Evolutionary conservation across 1,140 invertebrate species (phyloP), one percentile per base, ranked within the genome.

Genomic region (Hycleus cichorii): DNA sequence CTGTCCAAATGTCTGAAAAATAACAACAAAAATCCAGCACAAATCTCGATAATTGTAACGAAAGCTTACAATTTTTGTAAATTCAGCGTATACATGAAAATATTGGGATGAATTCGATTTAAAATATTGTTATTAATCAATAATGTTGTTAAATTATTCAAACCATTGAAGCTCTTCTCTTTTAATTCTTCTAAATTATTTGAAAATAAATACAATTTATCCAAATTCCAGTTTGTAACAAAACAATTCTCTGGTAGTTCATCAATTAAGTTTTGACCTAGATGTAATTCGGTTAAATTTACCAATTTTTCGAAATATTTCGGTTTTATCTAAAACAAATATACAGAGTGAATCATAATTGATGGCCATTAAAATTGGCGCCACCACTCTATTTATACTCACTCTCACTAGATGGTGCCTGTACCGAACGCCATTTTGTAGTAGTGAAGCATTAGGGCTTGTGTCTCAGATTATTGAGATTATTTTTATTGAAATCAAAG

Each of bases 1-100:
- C 83, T 85, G 66, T 92, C 89, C 53, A 93, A 74, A 67, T 90
- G 87, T 44, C 90, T 91, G 69, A 52, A 79, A 78, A 62, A 10
- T 55, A 59, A 57, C 48, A 5, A 39, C 39, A 39, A 39, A 39
- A 39, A 39, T 39, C 18, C 18, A 18, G 1, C 18, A 18, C 18
- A 18, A 18, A 18, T 18, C 18, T 18, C 18, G 18, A 18, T 18
- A 18, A 18, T 18, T 18, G 18, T 18, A 18, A 18, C 18, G 18
- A 1, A 18, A 18, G 1, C 42, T 66, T 67, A 73, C 70, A 74
- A 49, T 61, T 74, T 73, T 45, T 73, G 58, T 18, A 74, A 55
- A 56, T 63, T 70, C 6, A 67, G 69, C 0, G 69, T 68, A 43
- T 63, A 64, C 3, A 47, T n/a, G 60, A 74, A 74, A 2, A 68